phyloP scores from a whole-genome alignment of 2,888 invertebrate genomes.

The Hyposoter didymator region DNA sequence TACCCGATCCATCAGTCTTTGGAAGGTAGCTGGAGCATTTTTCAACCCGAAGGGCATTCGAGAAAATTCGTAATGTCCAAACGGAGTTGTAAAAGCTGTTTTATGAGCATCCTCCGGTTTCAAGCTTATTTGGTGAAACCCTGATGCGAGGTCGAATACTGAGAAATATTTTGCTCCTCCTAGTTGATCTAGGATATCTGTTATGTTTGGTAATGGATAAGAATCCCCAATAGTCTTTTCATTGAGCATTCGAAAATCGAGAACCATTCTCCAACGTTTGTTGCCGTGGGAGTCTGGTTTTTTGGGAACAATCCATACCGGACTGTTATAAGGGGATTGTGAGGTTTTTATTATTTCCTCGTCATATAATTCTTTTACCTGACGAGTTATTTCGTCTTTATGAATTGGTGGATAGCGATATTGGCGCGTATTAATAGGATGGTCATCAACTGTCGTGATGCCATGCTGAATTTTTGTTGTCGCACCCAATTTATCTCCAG shows the following conservation, averaged over 20 bases:
- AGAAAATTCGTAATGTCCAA: conserved; percentile 71
- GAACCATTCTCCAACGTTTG: conserved; percentile 59
- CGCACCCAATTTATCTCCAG: no score
- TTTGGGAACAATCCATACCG: conserved; percentile 69
- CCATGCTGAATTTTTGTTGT: neutral
- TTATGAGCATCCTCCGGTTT: conserved; percentile 64
- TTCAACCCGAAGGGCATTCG: conserved; percentile 76
- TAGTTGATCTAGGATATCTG: conserved; percentile 72
- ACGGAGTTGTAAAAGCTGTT: conserved; percentile 70
- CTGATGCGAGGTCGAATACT: conserved; percentile 73
- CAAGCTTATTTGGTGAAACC: conserved; percentile 74
- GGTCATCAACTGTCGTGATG: conserved; percentile 36
- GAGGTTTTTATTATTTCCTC: conserved; percentile 57
- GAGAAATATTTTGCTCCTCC: conserved; percentile 72
- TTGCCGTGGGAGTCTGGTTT: conserved; percentile 66
- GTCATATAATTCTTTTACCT: conserved; percentile 24
- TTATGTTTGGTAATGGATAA: conserved; percentile 71
- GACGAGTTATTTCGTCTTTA: no score
- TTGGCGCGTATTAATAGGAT: conserved; percentile 57
- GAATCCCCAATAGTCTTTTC: conserved; percentile 65
- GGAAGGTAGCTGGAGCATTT: conserved; percentile 77
- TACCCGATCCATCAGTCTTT: conserved; percentile 75
- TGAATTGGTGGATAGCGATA: conserved; percentile 62
- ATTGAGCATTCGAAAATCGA: conserved; percentile 65
- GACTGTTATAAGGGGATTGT: conserved; percentile 57